A percentile compares a stretch with the other conserved stretches of the same genome.
Evolutionary conservation across 2,888 invertebrate genomes (phyloP).

Genomic region (Fabriciana adippe): DNA sequence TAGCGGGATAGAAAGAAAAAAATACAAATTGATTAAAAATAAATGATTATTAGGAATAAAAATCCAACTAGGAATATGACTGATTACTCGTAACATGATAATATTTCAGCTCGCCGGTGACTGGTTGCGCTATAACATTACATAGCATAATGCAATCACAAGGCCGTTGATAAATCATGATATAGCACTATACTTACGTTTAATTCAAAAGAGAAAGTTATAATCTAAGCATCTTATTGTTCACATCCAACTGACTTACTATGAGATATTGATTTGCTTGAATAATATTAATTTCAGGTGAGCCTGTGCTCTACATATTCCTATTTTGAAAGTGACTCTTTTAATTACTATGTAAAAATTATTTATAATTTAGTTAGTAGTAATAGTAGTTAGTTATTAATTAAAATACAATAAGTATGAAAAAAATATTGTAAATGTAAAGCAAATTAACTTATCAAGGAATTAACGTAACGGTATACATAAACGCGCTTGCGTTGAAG

Average conservation of each 20-base stretch:
- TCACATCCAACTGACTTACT: too few species aligned
- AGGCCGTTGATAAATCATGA: conserved; percentile 23
- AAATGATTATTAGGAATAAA: background rate
- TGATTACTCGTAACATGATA: conserved; percentile 34
- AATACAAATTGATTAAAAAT: background rate
- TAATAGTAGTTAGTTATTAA: too few species aligned
- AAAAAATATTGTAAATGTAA: background rate
- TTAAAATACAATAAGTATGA: background rate
- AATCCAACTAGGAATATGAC: conserved; percentile 2
- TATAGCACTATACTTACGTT: background rate
- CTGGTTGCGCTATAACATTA: conserved; percentile 24
- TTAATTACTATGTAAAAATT: too few species aligned
- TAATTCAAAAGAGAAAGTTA: conserved; percentile 13
- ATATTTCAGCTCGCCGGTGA: conserved; percentile 27
- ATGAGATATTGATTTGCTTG: too few species aligned
- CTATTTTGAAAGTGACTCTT: too few species aligned
- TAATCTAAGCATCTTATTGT: background rate
- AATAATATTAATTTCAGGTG: too few species aligned
- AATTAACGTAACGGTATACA: conserved; percentile 1
- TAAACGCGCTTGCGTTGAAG: conserved; percentile 35
- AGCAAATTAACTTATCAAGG: background rate
- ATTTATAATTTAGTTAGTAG: too few species aligned
- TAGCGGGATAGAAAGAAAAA: background rate
- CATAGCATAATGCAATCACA: conserved; percentile 27
- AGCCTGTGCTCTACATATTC: too few species aligned